These are phyloP conservation scores for Phalacrocorax pelagicus DNA, from an alignment of 2,113 vertebrate species.

Conservation along the genomic window DNA sequence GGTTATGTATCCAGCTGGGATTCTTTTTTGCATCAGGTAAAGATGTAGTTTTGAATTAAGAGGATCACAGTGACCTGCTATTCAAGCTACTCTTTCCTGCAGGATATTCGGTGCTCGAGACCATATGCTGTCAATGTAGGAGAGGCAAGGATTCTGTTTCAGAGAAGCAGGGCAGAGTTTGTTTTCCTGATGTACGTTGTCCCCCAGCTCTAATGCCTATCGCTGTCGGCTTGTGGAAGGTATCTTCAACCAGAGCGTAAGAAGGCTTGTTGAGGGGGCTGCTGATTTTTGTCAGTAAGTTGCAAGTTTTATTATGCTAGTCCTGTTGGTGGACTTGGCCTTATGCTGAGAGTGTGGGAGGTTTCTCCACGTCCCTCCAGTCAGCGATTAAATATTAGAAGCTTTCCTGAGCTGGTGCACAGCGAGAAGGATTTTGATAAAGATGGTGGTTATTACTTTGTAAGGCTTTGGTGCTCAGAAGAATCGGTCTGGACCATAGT, in stretches of 20 bases:
- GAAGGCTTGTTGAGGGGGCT: not conserved
- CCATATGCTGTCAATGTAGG: not conserved
- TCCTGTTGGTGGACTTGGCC: not conserved
- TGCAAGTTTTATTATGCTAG: not conserved
- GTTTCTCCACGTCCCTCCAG: not conserved
- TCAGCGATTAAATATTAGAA: not conserved
- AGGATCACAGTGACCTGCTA: not conserved
- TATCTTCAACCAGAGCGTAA: not conserved
- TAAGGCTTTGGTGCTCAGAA: not conserved
- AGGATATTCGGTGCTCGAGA: not conserved
- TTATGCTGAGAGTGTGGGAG: not conserved
- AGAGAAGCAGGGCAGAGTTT: not conserved
- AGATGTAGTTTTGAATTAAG: not conserved
- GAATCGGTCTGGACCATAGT: accelerated
- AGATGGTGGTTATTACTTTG: not conserved
- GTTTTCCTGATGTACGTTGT: not conserved
- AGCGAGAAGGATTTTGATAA: not conserved
- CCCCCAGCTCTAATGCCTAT: not conserved
- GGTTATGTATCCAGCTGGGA: not conserved
- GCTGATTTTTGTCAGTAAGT: not conserved
- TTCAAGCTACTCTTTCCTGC: not conserved
- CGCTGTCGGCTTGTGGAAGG: not conserved
- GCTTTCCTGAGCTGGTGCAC: not conserved
- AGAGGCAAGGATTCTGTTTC: not conserved
- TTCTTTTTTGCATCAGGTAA: not conserved